Evolutionary conservation across 2,113 vertebrate genomes (phyloP), one percentile per base, ranked within the genome.

Genomic region (Piaya cayana): DNA sequence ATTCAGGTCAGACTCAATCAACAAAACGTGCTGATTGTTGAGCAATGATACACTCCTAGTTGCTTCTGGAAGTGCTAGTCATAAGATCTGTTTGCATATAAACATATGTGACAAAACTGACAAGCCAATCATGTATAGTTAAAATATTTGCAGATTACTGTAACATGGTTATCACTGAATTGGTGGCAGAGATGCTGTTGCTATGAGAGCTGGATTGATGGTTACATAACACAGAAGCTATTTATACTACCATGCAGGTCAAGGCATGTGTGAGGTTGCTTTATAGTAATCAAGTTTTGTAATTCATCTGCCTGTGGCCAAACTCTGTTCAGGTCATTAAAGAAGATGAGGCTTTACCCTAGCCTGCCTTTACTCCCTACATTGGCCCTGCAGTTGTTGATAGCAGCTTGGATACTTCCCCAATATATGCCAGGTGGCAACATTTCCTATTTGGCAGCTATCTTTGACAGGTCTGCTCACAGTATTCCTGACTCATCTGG

Each of bases 91-190:
- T 72, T 96, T 92, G 86, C 76, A 72, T 58, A 69, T 42, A 92
- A 96, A 90, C 90, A 92, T 21, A 77, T 65, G 62, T 65, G 90
- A 81, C 62, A 90, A 96, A 96, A 88, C 39, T 84, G 56, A 84
- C 43, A 60, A 90, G 23, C 26, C 69, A 88, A 69, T 72, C 0
- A 0, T 32, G 22, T 55, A 60, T 70, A 34, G 82, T 69, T 93
- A 76, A 86, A 96, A 75, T 86, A 88, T 65, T 92, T 95, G 39
- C 56, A 84, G 80, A 88, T 88, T 76, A 82, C 52, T 79, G 30
- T 49, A 55, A 64, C 5, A 8, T n/a, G 36, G 53, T 86, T 90
- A 58, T 50, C 69, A 34, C 34, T 64, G 21, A 78, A 82, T 18
- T 88, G 47, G 60, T 74, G 49, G 71, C 39, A 45, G 19, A 55